Base-by-base conservation (phyloP, 2,113 vertebrate genomes). In the Myiozetetes cayanensis region DNA sequence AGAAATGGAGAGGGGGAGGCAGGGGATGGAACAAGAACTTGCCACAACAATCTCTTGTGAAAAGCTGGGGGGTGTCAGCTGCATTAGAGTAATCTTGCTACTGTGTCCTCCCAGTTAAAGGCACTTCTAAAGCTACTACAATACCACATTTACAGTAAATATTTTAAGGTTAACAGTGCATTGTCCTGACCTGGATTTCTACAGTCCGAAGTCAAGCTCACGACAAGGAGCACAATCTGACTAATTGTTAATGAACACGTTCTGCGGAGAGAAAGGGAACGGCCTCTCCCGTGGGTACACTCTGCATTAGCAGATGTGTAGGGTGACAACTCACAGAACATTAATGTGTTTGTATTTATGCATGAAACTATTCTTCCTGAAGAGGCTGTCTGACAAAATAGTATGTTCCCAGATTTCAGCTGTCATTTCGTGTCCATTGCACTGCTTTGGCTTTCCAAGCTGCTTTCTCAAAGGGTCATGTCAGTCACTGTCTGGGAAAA, bases 81-180 rank as follows among this genome's bases (percentile, higher is more conserved):
- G 88, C 84, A 19, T 85, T 59, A 37, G 37, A 37, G 37, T 37
- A 41, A 91, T 39, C 63, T 90, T 80, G 93, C 50, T 83, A 43
- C 72, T 43, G 37, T 33, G 74, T 90, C 56, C 90, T 94, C 87
- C 95, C 86, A 89, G 21, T 82, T 93, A 96, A 98, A 98, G 98
- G 98, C 98, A 98, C 98, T 98, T 98, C 82, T 97, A 95, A 85
- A 95, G 83, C 91, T 96, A 97, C 79, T 86, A 39, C 43, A 70
- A 53, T 37, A 70, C n/a, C 39, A 0, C 66, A 93, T 78, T 89
- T 95, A 96, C 74, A 93, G 93, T 85, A 90, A 95, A 93, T 71
- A 70, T 88, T 96, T 90, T 89, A 94, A 94, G 90, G 85, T 97
- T 94, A 97, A 94, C 93, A 97, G 98, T 97, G 92, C 95, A 82